Conservation (phyloP, 2,113 vertebrate genomes). For the Tetraodon nigroviridis region DNA sequence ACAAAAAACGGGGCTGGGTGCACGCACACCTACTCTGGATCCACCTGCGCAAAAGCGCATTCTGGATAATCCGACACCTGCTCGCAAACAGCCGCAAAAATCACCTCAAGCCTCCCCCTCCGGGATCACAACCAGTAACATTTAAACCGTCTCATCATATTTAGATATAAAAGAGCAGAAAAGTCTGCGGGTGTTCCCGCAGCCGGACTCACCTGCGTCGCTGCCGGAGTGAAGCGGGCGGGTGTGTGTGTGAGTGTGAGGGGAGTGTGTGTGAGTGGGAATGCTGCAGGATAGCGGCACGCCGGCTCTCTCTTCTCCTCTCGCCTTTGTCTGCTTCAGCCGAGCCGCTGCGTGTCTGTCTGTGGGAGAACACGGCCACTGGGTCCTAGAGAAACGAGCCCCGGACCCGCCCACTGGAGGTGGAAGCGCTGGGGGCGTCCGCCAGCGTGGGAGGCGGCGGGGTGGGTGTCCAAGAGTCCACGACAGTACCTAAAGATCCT, state of each 20-base stretch:
- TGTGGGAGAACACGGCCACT: conserved; percentile 43
- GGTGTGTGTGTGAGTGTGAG: conserved; percentile 34
- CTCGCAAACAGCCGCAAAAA: not conserved
- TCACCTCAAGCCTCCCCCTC: not conserved
- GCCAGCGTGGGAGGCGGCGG: not conserved
- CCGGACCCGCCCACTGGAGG: conserved; percentile 53
- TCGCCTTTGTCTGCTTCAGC: conserved; percentile 71
- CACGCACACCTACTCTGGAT: conserved; percentile 37
- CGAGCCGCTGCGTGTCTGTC: conserved; percentile 53
- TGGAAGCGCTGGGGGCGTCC: not conserved
- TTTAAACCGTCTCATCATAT: not conserved
- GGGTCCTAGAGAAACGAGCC: conserved; percentile 70
- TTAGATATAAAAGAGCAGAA: not conserved
- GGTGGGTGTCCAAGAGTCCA: not conserved
- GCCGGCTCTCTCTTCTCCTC: conserved; percentile 54
- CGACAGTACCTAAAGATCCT: too few species aligned
- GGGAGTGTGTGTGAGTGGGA: conserved; percentile 45
- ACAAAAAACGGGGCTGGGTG: conserved; percentile 9
- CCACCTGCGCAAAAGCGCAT: conserved; percentile 44
- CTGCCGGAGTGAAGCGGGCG: conserved; percentile 61
- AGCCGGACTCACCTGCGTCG: conserved; percentile 65
- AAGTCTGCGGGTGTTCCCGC: conserved; percentile 18
- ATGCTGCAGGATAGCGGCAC: conserved; percentile 72
- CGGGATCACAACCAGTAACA: not conserved
- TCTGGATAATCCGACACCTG: not conserved